A percentile compares a stretch with the other conserved stretches of the same genome.
These are phyloP conservation scores for Ptiloglossa arizonensis DNA, from an alignment of 1,140 invertebrate genomes.

Conservation along the genomic window DNA sequence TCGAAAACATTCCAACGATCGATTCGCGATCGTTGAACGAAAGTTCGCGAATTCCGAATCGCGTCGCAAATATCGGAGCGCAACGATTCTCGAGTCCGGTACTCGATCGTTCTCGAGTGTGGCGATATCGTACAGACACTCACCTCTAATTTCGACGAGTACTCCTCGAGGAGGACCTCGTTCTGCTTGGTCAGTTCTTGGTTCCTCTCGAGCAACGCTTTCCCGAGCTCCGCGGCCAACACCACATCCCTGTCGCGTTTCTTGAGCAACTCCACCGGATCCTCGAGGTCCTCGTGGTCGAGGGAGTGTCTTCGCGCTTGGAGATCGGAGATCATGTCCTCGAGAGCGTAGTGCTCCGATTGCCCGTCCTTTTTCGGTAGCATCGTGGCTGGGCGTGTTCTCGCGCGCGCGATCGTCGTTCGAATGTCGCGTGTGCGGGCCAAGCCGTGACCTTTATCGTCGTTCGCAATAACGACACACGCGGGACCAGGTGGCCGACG, in stretches of 20 bases:
- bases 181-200: conserved; percentile 94
- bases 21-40: too few relatives aligned
- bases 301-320: conserved; percentile 72
- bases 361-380: conserved; percentile 81
- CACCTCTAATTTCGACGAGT: conserved; percentile 96
- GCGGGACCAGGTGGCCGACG: conserved; percentile 9
- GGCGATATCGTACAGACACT: too few relatives aligned
- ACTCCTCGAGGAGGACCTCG: conserved; percentile 93
- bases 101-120: too few relatives aligned
- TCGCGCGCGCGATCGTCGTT: conserved; percentile 1
- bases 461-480: conserved; percentile 17
- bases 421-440: conserved; percentile 9
- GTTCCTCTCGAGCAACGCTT: conserved; percentile 96
- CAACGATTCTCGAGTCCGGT: too few relatives aligned
- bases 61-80: too few relatives aligned
- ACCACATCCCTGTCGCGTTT: conserved; percentile 96
- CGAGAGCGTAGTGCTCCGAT: conserved; percentile 83
- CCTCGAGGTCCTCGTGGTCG: conserved; percentile 80
- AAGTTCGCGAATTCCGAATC: too few relatives aligned
- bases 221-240: conserved; percentile 96
- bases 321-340: conserved; percentile 81
- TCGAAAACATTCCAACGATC: too few relatives aligned
- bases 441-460: conserved; percentile 26
- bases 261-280: conserved; percentile 91
- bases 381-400: conserved; percentile 70